Conservation (phyloP, 2,888 invertebrate genomes). For the Phengaris arion region DNA sequence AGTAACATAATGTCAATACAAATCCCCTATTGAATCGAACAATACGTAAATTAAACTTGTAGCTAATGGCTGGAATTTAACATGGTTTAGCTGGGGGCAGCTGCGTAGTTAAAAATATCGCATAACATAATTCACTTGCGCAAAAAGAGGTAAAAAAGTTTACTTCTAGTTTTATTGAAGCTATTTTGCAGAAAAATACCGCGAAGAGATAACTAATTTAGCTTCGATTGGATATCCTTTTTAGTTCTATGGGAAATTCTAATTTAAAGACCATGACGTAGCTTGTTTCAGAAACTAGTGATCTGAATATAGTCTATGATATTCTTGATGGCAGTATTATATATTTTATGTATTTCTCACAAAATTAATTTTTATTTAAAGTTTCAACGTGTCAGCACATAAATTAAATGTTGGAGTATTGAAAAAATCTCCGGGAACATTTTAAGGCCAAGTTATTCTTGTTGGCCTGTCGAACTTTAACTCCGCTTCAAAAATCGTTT, state of each 20-base stretch:
- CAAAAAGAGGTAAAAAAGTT: neutral
- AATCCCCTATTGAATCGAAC: slow-evolving; percentile 13
- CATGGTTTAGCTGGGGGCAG: neutral
- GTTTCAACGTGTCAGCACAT: neutral
- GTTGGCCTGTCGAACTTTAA: slow-evolving; percentile 50
- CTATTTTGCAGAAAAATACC: slow-evolving; percentile 12
- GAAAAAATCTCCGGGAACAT: neutral
- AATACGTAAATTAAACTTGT: slow-evolving; percentile 27
- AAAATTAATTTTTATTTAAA: neutral
- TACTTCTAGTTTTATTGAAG: neutral
- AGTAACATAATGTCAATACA: slow-evolving; percentile 21
- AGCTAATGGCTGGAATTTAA: neutral
- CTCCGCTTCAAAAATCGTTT: slow-evolving; percentile 57
- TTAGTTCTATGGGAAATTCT: neutral
- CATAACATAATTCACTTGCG: neutral
- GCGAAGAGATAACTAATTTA: slow-evolving; percentile 5
- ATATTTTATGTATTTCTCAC: neutral
- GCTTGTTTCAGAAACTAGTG: neutral
- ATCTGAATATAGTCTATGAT: no score
- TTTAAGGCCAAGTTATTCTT: slow-evolving; percentile 47
- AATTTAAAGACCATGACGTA: neutral
- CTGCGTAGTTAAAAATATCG: slow-evolving; percentile 7
- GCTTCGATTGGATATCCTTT: neutral
- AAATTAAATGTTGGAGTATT: slow-evolving; percentile 13
- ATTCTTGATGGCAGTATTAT: neutral